Base-by-base conservation (phyloP, 1,140 invertebrate genomes). In the Cydia splendana region DNA sequence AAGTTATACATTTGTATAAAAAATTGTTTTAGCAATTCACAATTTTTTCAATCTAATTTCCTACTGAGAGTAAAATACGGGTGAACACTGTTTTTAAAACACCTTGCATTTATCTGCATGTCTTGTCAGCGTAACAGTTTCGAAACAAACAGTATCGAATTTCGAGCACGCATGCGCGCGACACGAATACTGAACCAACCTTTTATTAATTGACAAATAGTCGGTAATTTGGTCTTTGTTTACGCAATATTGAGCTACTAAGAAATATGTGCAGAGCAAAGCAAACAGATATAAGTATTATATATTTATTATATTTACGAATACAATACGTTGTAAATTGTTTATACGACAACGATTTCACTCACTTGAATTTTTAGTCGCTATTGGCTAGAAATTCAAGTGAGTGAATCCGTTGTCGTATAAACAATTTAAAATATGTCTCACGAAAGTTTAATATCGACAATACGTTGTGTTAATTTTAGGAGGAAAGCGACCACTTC, bases 111-210 rank as follows among this genome's bases (percentile, higher is more conserved):
- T 62, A 62, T 62, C 20, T 24, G 57, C 57, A n/a, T 24, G 57
- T 62, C 53, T n/a, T 62, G 57, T 62, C 57, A 62, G 57, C 57
- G 7, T 62, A 62, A 62, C 12, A n/a, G 57, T 62, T 62, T 62
- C 57, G 57, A 62, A 62, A 62, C n/a, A 20, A 20, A 57, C 20
- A 62, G 5, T 62, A 62, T 62, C 57, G 57, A 62, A 62, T 62
- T 10, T 24, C 57, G 20, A 62, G 57, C 57, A 62, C 57, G 57
- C 57, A 62, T 62, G 57, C 57, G 57, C 20, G n/a, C 6, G 20
- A 62, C 57, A 24, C 57, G 57, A 53, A n/a, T 7, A 24, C 18
- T 24, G 7, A 62, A 62, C 20, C 57, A 24, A 62, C 4, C 4
- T 24, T 62, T 62, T 10, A 24, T 20, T 20, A n/a, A 53, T 53